Base-by-base conservation (phyloP, 2,797 vertebrate genomes). In the Chaenodraco wilsoni region DNA sequence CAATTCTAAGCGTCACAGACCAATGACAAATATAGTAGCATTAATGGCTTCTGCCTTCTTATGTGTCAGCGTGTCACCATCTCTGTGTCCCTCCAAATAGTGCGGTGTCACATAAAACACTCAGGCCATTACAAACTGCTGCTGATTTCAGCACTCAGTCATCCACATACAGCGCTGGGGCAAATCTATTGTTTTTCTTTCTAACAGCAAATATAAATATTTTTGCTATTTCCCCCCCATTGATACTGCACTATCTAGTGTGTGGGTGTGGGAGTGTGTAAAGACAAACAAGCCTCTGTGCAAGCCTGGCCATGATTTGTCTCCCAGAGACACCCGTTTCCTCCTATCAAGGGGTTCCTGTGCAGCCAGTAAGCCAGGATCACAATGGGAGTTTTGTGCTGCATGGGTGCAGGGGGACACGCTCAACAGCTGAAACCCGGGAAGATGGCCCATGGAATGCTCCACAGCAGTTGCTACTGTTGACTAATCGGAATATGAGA, bases 401-500 rank as follows among this genome's bases (percentile, higher is more conserved):
- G 92, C 86, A 69, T 89, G 89, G 95, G 96, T 94, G 96, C 94
- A 95, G 89, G 95, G 94, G 95, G 92, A 90, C 80, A 87, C 85
- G 74, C 89, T 93, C 95, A 97, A 97, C 96, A 98, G 97, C 97
- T 98, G 98, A 99, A 96, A 95, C 94, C 91, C 93, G 87, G 93
- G 96, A 96, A 97, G 97, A 97, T 96, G 96, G 96, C 95, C 96
- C 96, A 93, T 94, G 96, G 96, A 98, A 98, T 97, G 96, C 95
- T 92, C 84, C 91, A 84, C 95, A 95, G 96, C 95, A 97, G 97
- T 99, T 97, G 97, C 96, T 96, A 96, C 96, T 97, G 97, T 98
- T 97, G 97, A 97, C 96, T 96, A 97, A 96, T 96, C 95, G 96
- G 95, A 98, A 99, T 97, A 97, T 96, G 97, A 98, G 97, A 97